Conservation (phyloP, 1,140 invertebrate genomes). For the Rhagoletis pomonella region DNA sequence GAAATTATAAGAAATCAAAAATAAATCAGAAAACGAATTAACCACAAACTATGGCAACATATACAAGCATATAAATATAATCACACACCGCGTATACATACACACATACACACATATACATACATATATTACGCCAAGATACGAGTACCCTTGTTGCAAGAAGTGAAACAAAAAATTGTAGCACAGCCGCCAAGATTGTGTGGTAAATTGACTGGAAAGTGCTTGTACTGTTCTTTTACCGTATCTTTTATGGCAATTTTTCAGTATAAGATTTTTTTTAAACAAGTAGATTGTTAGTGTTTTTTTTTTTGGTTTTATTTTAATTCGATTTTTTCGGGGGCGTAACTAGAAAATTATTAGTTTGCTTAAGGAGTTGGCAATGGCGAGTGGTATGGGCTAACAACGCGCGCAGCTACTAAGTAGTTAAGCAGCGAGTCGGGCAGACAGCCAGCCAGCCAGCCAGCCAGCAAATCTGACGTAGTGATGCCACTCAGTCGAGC, state of each 20-base stretch:
- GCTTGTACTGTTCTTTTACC: neutral
- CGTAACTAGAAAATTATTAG: conserved; percentile 60
- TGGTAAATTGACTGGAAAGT: conserved; percentile 29
- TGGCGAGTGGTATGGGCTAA: neutral
- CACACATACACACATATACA: neutral
- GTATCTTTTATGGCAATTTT: conserved; percentile 30
- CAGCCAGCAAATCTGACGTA: neutral
- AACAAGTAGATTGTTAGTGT: conserved; percentile 20
- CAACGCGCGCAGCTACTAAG: neutral
- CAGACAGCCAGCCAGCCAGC: neutral
- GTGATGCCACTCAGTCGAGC: neutral
- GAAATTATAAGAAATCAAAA: conserved; percentile 50
- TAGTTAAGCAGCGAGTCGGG: neutral
- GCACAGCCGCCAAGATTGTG: neutral
- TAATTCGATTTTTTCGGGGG: conserved; percentile 55
- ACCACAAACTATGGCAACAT: neutral
- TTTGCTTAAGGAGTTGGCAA: conserved; percentile 56
- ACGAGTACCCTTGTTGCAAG: neutral
- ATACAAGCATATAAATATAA: neutral
- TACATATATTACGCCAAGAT: neutral
- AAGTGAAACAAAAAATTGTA: neutral
- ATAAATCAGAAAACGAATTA: conserved; percentile 42
- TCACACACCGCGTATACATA: neutral
- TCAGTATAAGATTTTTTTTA: neutral
- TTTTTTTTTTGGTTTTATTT: conserved; percentile 42